A percentile compares a stretch with the other conserved stretches of the same genome.
Evolutionary conservation across 2,797 vertebrate species (phyloP).

Genomic region (Falco rusticolus): DNA sequence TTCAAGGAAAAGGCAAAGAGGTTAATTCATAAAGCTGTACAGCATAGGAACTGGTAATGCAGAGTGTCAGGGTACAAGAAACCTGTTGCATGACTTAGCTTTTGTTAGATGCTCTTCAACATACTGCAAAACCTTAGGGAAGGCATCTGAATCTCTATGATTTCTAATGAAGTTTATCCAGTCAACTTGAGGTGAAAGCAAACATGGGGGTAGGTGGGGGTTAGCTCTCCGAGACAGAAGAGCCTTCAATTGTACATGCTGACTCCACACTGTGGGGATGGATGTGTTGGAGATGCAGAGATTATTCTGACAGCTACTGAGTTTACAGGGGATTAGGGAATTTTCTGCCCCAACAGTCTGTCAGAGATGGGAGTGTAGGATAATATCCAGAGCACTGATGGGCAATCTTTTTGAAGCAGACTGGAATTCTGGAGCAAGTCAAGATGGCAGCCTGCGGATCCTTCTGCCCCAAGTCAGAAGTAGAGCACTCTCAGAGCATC

Average conservation of each 20-base stretch:
- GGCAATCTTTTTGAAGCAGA: neutral
- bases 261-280: neutral
- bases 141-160: neutral
- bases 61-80: neutral
- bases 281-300: neutral
- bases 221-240: neutral
- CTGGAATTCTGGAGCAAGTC: neutral
- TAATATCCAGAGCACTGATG: neutral
- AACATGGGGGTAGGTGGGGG: neutral
- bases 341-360: neutral
- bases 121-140: neutral
- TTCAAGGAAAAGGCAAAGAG: neutral
- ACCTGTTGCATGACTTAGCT: neutral
- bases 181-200: neutral
- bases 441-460: neutral
- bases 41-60: neutral
- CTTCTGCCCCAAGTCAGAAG: neutral
- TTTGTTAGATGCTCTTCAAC: neutral
- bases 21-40: neutral
- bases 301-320: neutral
- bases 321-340: neutral
- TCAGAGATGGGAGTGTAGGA: neutral
- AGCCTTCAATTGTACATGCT: neutral
- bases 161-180: rapidly evolving
- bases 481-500: neutral